Evolutionary conservation across 2,888 invertebrate species (phyloP).

Genomic region (Cephus sareptanus): DNA sequence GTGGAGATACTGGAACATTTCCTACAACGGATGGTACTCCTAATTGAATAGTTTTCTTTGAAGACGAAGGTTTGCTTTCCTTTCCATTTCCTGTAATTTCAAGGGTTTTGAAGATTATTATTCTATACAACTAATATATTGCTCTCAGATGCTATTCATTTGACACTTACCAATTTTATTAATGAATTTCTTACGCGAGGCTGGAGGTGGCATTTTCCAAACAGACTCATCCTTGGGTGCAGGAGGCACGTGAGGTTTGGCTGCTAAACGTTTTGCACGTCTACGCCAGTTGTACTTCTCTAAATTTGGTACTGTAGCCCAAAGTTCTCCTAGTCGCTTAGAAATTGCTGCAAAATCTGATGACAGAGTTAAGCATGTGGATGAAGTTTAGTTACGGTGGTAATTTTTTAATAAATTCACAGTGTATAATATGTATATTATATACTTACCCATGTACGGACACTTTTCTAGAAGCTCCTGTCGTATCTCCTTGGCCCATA

Average conservation of each 20-base stretch:
- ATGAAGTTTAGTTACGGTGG: neutral
- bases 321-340: slow-evolving; percentile 86
- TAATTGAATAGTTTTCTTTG: slow-evolving; percentile 61
- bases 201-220: slow-evolving; percentile 59
- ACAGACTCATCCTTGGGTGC: slow-evolving; percentile 54
- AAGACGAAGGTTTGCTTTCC: slow-evolving; percentile 46
- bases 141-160: neutral
- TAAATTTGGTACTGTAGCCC: slow-evolving; percentile 81
- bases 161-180: slow-evolving; percentile 61
- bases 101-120: neutral
- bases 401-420: neutral
- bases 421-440: neutral
- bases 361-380: slow-evolving; percentile 14
- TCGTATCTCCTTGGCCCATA: slow-evolving; percentile 89
- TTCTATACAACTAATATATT: neutral
- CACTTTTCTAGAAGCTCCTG: slow-evolving; percentile 78
- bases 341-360: slow-evolving; percentile 84
- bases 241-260: slow-evolving; percentile 62
- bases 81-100: slow-evolving; percentile 50
- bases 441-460: slow-evolving; percentile 76
- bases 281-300: slow-evolving; percentile 84
- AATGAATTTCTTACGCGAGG: slow-evolving; percentile 65
- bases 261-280: slow-evolving; percentile 78
- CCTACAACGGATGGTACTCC: slow-evolving; percentile 59
- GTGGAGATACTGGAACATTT: slow-evolving; percentile 51